Percentiles rank a stretch among this genome's conserved stretches.
Evolutionary conservation across 2,888 invertebrate species (phyloP).

Genomic region (Trachelus troglodyta): DNA sequence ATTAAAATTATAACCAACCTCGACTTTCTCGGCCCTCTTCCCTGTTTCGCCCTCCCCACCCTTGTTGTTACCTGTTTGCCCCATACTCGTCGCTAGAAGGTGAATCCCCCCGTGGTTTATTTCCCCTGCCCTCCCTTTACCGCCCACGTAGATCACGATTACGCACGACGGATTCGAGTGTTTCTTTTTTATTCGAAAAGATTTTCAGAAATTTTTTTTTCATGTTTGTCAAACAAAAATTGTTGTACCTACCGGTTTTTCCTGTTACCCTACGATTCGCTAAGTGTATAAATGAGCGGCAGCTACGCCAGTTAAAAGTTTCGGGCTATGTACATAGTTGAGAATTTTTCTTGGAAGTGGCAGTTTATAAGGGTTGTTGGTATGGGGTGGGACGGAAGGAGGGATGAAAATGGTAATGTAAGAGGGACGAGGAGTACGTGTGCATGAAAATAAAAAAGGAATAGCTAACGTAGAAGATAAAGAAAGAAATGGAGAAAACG

Average conservation of each 20-base stretch:
- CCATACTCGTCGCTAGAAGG: slow-evolving; percentile 15
- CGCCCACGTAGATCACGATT: neutral
- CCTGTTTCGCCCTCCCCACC: slow-evolving; percentile 24
- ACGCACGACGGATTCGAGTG: slow-evolving; percentile 26
- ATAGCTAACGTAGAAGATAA: neutral
- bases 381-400: neutral
- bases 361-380: neutral
- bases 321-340: neutral
- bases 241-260: neutral
- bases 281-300: neutral
- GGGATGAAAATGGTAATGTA: neutral
- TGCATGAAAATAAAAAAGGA: neutral
- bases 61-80: slow-evolving; percentile 26
- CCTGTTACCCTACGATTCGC: neutral
- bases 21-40: neutral
- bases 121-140: neutral
- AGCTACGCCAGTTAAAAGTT: neutral
- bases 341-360: neutral
- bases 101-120: slow-evolving; percentile 8
- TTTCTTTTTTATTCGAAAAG: slow-evolving; percentile 24
- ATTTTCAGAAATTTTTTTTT: slow-evolving; percentile 4
- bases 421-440: neutral
- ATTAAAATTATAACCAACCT: slow-evolving; percentile 66
- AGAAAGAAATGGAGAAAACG: neutral
- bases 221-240: neutral